Percentiles rank a stretch among this genome's conserved stretches.
phyloP scores from a whole-genome alignment of 2,797 vertebrate genomes.

The Sebastes matsubarae region DNA sequence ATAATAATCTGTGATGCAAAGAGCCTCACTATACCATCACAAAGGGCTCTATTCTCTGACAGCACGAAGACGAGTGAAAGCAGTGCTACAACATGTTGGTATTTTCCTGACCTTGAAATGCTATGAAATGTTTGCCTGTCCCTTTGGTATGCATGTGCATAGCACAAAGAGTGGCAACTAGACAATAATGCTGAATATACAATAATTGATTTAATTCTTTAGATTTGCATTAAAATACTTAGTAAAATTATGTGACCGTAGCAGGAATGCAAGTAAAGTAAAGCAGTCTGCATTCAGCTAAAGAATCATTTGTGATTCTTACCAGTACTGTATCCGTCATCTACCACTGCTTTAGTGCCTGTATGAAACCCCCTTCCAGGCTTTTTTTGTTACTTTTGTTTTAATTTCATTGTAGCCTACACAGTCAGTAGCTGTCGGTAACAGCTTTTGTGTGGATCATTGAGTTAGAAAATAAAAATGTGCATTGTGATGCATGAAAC shows the following conservation, averaged over 20 bases:
- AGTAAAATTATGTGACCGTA: background rate
- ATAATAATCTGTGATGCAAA: background rate
- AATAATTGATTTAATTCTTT: background rate
- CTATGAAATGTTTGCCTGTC: background rate
- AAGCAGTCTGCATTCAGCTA: background rate
- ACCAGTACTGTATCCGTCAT: background rate
- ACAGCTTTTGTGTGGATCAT: background rate
- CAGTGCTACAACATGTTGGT: background rate
- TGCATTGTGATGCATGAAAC: background rate
- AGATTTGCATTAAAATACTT: background rate
- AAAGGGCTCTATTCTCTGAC: background rate
- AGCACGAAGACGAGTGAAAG: background rate
- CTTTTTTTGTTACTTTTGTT: background rate
- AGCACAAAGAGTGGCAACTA: background rate
- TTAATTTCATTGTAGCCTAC: background rate
- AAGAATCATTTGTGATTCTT: background rate
- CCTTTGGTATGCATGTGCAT: background rate
- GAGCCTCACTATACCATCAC: background rate
- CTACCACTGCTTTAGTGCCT: background rate
- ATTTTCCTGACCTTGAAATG: slow-evolving; percentile 1
- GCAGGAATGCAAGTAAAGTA: background rate
- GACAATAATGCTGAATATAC: background rate
- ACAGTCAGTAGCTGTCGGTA: background rate
- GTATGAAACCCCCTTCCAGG: background rate
- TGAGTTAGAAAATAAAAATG: slow-evolving; percentile 8